phyloP scores from a whole-genome alignment of 2,113 vertebrate species.

The Myxocyprinus asiaticus region DNA sequence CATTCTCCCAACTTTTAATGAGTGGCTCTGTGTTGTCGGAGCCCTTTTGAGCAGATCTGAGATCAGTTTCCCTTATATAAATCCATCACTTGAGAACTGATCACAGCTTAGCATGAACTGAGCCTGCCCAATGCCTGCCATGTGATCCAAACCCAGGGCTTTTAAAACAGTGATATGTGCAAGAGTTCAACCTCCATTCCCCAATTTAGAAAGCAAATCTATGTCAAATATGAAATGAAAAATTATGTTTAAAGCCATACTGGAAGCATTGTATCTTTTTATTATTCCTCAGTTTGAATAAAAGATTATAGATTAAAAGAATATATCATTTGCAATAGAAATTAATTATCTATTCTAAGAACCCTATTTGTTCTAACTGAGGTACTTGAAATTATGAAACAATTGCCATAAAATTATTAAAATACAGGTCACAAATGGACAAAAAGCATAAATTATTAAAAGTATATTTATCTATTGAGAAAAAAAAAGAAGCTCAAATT shows the following conservation, averaged over 20 bases:
- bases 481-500: constrained; percentile 61
- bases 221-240: constrained; percentile 35
- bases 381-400: constrained; percentile 69
- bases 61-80: neutral
- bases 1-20: constrained; percentile 55
- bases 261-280: constrained; percentile 57
- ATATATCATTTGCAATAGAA: constrained; percentile 54
- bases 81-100: constrained; percentile 26
- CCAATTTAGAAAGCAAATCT: constrained; percentile 36
- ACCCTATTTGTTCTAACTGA: constrained; percentile 64
- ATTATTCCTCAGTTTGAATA: constrained; percentile 47
- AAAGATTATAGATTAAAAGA: constrained; percentile 38
- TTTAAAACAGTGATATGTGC: constrained; percentile 15
- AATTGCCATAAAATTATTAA: constrained; percentile 62
- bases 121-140: neutral
- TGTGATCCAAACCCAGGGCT: neutral
- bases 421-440: constrained; percentile 53
- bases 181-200: constrained; percentile 17
- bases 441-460: constrained; percentile 64
- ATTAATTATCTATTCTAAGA: constrained; percentile 63
- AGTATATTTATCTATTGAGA: constrained; percentile 68
- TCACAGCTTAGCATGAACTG: neutral
- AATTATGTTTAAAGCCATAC: constrained; percentile 71
- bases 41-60: constrained; percentile 4
- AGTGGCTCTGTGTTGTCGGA: constrained; percentile 1